Conservation (phyloP, 2,113 vertebrate genomes). For the Coreoperca whiteheadi region DNA sequence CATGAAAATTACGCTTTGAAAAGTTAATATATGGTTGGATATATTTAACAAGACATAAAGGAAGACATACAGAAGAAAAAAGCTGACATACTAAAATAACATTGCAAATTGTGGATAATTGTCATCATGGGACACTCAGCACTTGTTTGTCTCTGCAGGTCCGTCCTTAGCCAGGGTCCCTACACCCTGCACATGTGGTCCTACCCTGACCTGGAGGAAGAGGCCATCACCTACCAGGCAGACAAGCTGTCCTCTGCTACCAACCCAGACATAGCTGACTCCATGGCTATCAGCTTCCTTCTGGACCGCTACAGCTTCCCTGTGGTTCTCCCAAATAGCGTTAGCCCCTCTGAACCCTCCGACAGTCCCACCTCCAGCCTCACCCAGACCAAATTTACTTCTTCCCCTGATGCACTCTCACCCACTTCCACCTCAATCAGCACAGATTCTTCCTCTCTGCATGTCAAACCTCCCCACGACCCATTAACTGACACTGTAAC, state of each 20-base stretch:
- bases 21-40: too few relatives aligned
- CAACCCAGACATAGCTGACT: constrained; percentile 80
- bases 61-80: too few relatives aligned
- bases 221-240: constrained; percentile 79
- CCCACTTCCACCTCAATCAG: neutral
- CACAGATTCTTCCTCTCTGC: neutral
- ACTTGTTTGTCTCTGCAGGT: constrained; percentile 52
- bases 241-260: constrained; percentile 84
- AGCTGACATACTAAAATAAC: too few relatives aligned
- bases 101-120: neutral
- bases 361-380: neutral
- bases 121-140: too few relatives aligned
- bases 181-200: constrained; percentile 86
- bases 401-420: neutral
- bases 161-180: constrained; percentile 82
- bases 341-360: neutral
- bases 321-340: constrained; percentile 80
- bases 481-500: neutral
- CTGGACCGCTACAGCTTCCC: constrained; percentile 85
- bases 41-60: too few relatives aligned
- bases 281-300: constrained; percentile 84
- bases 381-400: neutral
- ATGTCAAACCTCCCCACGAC: neutral
- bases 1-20: too few relatives aligned
- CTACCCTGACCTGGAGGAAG: constrained; percentile 75